A percentile compares a stretch with the other conserved stretches of the same genome.
Conservation (phyloP, 2,113 vertebrate species). For the Rissa tridactyla region DNA sequence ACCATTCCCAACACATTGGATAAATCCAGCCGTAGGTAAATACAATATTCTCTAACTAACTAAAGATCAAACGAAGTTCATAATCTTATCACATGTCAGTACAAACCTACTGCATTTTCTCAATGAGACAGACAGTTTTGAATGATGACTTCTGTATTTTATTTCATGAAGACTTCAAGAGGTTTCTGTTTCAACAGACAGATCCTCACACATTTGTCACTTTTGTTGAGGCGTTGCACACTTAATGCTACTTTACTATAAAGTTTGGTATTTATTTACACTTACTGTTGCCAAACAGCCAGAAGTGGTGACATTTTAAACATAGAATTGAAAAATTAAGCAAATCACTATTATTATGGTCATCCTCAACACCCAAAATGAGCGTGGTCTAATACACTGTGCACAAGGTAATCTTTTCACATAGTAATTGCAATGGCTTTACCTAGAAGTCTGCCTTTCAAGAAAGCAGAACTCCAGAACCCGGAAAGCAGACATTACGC, state of each 20-base stretch:
- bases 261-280: background rate
- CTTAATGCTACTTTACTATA: background rate
- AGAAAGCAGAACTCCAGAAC: background rate
- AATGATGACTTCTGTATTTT: background rate
- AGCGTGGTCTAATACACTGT: background rate
- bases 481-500: background rate
- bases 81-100: background rate
- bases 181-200: background rate
- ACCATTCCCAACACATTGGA: background rate
- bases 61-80: background rate
- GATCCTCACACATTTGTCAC: background rate
- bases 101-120: background rate
- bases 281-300: background rate
- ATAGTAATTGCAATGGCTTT: background rate
- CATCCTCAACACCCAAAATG: background rate
- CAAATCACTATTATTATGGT: background rate
- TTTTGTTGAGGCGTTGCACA: background rate
- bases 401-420: background rate
- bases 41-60: background rate
- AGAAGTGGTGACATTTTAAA: background rate
- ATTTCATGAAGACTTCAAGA: background rate
- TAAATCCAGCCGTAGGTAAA: background rate
- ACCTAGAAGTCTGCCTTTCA: background rate
- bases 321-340: background rate
- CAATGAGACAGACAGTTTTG: background rate